Evolutionary conservation across 1,140 invertebrate species (phyloP).

Genomic region (Lasaia peninsularis): DNA sequence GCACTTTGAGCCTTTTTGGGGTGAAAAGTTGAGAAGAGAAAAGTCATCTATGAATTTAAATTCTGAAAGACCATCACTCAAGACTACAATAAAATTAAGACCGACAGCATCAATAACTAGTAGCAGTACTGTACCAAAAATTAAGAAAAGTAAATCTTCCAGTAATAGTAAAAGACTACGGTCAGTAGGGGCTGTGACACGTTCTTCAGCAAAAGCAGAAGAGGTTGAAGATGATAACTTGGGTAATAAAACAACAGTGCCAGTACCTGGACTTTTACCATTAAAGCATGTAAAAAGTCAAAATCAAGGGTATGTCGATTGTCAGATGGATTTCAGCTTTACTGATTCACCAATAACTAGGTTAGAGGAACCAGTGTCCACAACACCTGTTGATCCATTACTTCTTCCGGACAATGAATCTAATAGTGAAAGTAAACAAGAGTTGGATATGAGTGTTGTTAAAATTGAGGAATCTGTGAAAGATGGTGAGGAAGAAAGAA

Average conservation of each 20-base stretch:
- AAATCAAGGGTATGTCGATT: constrained; percentile 61
- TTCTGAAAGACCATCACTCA: constrained; percentile 68
- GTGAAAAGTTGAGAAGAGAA: constrained; percentile 82
- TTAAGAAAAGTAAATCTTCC: constrained; percentile 74
- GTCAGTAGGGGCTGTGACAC: constrained; percentile 81
- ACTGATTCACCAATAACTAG: constrained; percentile 59
- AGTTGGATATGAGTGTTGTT: constrained; percentile 62
- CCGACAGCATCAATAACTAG: constrained; percentile 76
- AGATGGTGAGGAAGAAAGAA: constrained; percentile 56
- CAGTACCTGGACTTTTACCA: constrained; percentile 68
- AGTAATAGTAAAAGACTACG: constrained; percentile 76
- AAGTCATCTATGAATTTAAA: constrained; percentile 61
- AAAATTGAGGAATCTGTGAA: constrained; percentile 63
- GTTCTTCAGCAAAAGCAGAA: constrained; percentile 77
- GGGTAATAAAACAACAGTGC: constrained; percentile 51
- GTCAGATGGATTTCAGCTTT: constrained; percentile 62
- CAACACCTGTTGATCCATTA: constrained; percentile 68
- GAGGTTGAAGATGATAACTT: constrained; percentile 47
- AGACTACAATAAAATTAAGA: constrained; percentile 80
- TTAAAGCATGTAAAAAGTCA: constrained; percentile 54
- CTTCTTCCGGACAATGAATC: constrained; percentile 60
- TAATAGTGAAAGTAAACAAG: constrained; percentile 59
- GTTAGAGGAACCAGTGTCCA: constrained; percentile 55
- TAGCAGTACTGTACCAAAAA: constrained; percentile 74
- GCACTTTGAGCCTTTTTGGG: constrained; percentile 97